phyloP scores from a whole-genome alignment of 2,113 vertebrate species.

The Tricholaema leucomelas region DNA sequence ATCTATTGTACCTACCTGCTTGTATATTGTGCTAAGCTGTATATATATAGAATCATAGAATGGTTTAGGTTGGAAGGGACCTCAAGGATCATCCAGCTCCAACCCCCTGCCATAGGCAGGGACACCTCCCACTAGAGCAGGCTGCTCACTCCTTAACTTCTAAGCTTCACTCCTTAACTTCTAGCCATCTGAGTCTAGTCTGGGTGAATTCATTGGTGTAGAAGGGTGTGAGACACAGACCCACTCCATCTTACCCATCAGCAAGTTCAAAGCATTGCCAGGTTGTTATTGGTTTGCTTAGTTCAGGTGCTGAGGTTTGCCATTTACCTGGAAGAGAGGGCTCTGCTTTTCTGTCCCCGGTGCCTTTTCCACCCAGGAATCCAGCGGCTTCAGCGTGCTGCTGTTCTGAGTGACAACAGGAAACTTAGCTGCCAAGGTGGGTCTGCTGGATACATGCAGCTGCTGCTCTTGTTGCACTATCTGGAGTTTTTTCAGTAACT shows the following conservation, averaged over 20 bases:
- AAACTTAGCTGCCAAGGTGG: conserved; percentile 85
- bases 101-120: no score
- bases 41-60: no score
- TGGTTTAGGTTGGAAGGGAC: no score
- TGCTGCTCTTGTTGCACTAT: conserved; percentile 89
- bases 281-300: background rate
- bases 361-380: conserved; percentile 70
- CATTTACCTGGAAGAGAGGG: conserved; percentile 81
- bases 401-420: conserved; percentile 65
- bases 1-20: no score
- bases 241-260: background rate
- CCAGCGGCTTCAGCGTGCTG: conserved; percentile 38
- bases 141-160: no score
- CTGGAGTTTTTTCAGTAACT: conserved; percentile 88
- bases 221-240: no score
- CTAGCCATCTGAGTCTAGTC: no score
- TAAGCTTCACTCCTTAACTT: no score
- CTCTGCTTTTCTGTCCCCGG: conserved; percentile 70
- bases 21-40: no score
- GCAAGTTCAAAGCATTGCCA: background rate
- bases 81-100: no score
- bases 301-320: background rate
- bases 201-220: no score
- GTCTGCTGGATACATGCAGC: conserved; percentile 67
- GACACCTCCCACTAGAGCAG: no score